Evolutionary conservation across 2,888 invertebrate genomes (phyloP).

Genomic region (Monochamus alternatus): DNA sequence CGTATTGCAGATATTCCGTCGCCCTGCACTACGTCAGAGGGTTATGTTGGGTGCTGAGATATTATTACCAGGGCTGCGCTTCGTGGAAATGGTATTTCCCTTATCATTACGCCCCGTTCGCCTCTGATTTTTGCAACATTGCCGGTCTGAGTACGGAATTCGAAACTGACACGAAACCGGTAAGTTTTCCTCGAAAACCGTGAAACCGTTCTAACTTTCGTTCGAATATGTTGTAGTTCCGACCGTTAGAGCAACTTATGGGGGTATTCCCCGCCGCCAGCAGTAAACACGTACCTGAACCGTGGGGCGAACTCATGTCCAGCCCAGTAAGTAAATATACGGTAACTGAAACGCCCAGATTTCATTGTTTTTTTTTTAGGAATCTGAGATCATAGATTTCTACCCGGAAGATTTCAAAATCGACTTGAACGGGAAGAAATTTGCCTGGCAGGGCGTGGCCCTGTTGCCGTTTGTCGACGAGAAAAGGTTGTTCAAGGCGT

Average conservation of each 20-base stretch:
- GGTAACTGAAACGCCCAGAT: neutral
- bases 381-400: constrained; percentile 97
- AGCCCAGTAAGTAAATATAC: constrained; percentile 79
- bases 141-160: constrained; percentile 90
- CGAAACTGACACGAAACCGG: constrained; percentile 90
- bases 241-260: constrained; percentile 98
- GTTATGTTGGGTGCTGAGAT: constrained; percentile 97
- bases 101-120: constrained; percentile 99
- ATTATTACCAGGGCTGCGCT: constrained; percentile 99
- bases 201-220: neutral
- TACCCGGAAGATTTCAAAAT: constrained; percentile 98
- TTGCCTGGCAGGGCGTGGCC: constrained; percentile 99
- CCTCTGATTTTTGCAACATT: constrained; percentile 97
- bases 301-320: constrained; percentile 96
- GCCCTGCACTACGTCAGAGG: constrained; percentile 96
- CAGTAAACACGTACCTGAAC: constrained; percentile 91
- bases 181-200: constrained; percentile 68
- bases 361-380: constrained; percentile 71
- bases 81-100: constrained; percentile 99
- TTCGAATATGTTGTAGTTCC: constrained; percentile 78
- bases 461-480: constrained; percentile 98
- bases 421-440: constrained; percentile 99
- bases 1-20: constrained; percentile 80
- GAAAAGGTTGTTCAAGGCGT: constrained; percentile 85
- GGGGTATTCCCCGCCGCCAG: constrained; percentile 99